phyloP scores from a whole-genome alignment of 2,113 vertebrate species.

The Equus quagga region DNA sequence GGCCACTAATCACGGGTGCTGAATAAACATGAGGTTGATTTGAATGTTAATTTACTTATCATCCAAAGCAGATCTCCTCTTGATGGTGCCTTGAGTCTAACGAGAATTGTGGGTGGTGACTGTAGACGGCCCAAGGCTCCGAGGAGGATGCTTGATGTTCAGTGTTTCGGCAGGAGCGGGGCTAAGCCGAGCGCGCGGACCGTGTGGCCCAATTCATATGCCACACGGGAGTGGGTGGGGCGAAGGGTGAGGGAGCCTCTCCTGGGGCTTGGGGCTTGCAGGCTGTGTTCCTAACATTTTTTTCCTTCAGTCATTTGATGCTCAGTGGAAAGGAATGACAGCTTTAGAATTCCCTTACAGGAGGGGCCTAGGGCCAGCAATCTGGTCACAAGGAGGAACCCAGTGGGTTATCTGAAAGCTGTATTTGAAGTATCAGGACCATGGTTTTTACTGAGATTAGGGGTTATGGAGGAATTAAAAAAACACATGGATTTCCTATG shows the following conservation, averaged over 20 bases:
- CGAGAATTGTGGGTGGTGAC: background rate
- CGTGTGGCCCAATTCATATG: too few species aligned
- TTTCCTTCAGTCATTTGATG: background rate
- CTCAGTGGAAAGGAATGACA: background rate
- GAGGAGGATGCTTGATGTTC: background rate
- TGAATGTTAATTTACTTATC: background rate
- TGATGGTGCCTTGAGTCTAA: too few species aligned
- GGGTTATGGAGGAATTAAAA: background rate
- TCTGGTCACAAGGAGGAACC: background rate
- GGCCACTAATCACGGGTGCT: background rate
- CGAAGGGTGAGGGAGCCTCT: rapidly evolving
- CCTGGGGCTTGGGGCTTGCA: background rate
- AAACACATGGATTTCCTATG: background rate
- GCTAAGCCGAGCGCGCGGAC: background rate
- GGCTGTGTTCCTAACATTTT: background rate
- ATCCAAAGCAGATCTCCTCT: background rate
- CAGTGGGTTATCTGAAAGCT: background rate
- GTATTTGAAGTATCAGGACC: background rate
- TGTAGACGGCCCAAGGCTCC: background rate
- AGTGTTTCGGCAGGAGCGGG: background rate
- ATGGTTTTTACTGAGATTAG: background rate
- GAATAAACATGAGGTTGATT: background rate
- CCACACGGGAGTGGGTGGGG: background rate
- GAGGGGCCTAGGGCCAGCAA: background rate
- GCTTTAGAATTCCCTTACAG: background rate